Conservation (phyloP, 2,113 vertebrate genomes). For the Petaurus breviceps region DNA sequence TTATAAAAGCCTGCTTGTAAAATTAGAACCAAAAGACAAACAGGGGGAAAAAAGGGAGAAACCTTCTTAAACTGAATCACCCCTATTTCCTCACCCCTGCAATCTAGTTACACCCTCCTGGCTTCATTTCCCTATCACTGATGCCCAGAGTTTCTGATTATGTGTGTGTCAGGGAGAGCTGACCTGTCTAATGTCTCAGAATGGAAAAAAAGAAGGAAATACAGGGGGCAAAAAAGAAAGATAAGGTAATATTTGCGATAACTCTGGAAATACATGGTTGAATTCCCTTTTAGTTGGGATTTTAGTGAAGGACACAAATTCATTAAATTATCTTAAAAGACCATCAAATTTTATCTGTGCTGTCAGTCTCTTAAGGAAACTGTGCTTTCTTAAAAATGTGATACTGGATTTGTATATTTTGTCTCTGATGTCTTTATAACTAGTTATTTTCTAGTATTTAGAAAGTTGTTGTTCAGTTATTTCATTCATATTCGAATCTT, state of each 20-base stretch:
- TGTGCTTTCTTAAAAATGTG: not conserved
- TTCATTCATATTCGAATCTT: not conserved
- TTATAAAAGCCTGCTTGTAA: not conserved
- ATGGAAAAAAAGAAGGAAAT: not conserved
- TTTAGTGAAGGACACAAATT: slow-evolving; percentile 46
- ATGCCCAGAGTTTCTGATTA: not conserved
- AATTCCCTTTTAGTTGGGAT: slow-evolving; percentile 27
- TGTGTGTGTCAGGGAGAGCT: not conserved
- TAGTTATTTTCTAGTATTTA: slow-evolving; percentile 7
- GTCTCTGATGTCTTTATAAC: slow-evolving; percentile 16
- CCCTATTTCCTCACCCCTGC: not conserved
- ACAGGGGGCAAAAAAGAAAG: not conserved
- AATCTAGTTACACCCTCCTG: not conserved
- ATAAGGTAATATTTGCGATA: slow-evolving; percentile 5
- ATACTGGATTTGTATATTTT: slow-evolving; percentile 25
- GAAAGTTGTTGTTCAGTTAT: not conserved
- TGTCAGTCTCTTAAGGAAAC: slow-evolving; percentile 4
- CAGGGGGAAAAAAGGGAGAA: not conserved
- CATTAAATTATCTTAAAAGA: slow-evolving; percentile 50
- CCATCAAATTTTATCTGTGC: not conserved
- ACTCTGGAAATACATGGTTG: not conserved
- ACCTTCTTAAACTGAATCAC: not conserved
- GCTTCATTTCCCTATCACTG: not conserved
- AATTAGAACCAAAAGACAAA: not conserved
- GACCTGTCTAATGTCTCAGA: slow-evolving; percentile 5